Percentiles rank a stretch among this genome's conserved stretches.
Evolutionary conservation across 1,140 invertebrate genomes (phyloP).

Genomic region (Tenebrio molitor): DNA sequence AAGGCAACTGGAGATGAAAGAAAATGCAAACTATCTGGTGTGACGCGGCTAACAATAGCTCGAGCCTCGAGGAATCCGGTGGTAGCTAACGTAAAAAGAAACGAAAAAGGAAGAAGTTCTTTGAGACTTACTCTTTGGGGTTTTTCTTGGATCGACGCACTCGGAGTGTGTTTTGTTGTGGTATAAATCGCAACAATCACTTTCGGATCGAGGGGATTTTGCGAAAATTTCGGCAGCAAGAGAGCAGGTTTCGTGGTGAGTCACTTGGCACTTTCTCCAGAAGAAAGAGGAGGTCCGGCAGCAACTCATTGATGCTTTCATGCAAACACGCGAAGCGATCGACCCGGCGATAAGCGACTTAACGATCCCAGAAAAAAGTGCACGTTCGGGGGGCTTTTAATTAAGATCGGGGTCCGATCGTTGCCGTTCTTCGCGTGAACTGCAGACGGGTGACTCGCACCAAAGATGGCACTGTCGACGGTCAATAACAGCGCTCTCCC

Average conservation of each 20-base stretch:
- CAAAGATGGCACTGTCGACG: slow-evolving; percentile 16
- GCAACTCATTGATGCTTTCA: slow-evolving; percentile 16
- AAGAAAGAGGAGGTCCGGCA: slow-evolving; percentile 12
- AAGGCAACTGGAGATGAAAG: neutral
- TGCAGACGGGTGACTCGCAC: neutral
- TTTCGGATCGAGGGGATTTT: neutral
- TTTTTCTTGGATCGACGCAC: too few species aligned
- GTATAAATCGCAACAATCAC: too few species aligned
- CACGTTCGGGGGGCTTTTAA: neutral
- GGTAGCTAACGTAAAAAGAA: too few species aligned
- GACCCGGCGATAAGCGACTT: neutral
- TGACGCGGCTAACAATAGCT: too few species aligned
- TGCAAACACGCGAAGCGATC: slow-evolving; percentile 17
- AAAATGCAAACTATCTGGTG: too few species aligned
- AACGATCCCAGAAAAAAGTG: too few species aligned
- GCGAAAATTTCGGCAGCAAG: neutral
- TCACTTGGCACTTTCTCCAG: slow-evolving; percentile 22
- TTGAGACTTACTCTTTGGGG: too few species aligned
- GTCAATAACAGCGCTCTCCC: slow-evolving; percentile 7
- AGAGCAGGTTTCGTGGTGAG: slow-evolving; percentile 22
- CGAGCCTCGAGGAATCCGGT: too few species aligned
- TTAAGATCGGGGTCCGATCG: neutral
- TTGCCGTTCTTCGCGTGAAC: too few species aligned
- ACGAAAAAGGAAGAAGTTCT: too few species aligned
- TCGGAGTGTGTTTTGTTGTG: too few species aligned